Conservation (phyloP, 2,113 vertebrate species). For the Podilymbus podiceps region DNA sequence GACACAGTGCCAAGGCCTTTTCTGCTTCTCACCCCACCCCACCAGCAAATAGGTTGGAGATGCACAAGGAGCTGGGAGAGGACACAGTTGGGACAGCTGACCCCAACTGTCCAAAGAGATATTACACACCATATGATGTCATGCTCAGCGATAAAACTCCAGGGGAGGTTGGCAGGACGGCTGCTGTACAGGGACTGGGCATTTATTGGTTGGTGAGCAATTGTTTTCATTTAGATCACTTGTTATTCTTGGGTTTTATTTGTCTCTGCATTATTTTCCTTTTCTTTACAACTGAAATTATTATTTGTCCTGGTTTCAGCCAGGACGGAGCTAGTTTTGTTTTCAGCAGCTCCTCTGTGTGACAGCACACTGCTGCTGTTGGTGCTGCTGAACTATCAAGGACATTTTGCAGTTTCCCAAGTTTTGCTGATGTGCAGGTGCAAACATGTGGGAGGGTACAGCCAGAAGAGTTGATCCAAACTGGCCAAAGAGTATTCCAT, state of each 20-base stretch:
- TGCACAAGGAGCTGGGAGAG: background rate
- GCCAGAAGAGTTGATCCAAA: too few species aligned
- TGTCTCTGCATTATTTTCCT: background rate
- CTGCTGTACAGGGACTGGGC: rapidly evolving
- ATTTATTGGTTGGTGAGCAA: background rate
- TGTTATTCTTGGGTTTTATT: background rate
- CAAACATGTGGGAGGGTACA: too few species aligned
- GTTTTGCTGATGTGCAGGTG: too few species aligned
- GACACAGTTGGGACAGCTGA: background rate
- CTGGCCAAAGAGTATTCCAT: too few species aligned
- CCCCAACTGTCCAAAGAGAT: background rate
- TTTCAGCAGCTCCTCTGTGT: too few species aligned
- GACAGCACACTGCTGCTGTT: too few species aligned
- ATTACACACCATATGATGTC: background rate
- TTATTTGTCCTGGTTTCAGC: too few species aligned
- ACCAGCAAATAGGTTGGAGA: rapidly evolving
- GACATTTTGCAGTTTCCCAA: too few species aligned
- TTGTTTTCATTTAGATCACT: background rate
- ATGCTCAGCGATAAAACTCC: background rate
- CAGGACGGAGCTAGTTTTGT: too few species aligned
- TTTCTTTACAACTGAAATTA: background rate
- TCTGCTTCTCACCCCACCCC: background rate
- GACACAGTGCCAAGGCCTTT: background rate
- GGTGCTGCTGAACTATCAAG: too few species aligned
- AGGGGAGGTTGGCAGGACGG: background rate